Percentiles rank a stretch among this genome's conserved stretches.
These are phyloP conservation scores for Lagopus muta DNA, from an alignment of 2,113 vertebrate genomes.

Conservation along the genomic window DNA sequence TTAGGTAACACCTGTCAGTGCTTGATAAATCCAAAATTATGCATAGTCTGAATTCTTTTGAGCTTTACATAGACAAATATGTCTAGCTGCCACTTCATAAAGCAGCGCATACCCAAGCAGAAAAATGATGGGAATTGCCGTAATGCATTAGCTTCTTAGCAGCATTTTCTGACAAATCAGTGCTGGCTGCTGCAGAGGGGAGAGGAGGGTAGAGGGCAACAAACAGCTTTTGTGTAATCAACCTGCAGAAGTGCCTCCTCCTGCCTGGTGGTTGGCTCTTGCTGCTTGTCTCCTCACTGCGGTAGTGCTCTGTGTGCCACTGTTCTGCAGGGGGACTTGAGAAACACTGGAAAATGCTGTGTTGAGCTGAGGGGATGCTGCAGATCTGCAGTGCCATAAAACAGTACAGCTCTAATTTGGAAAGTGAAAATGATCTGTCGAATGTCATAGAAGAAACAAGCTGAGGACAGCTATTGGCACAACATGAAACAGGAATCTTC, in stretches of 20 bases:
- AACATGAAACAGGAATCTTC: not conserved
- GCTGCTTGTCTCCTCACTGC: not conserved
- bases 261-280: rapidly evolving
- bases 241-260: too few species aligned
- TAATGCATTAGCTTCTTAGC: not conserved
- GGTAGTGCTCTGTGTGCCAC: rapidly evolving
- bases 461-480: not conserved
- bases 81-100: not conserved
- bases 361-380: not conserved
- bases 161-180: not conserved
- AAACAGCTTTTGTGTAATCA: not conserved
- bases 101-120: rapidly evolving
- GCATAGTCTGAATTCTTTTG: not conserved
- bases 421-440: not conserved
- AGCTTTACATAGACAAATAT: not conserved
- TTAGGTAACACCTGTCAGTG: not conserved
- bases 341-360: rapidly evolving
- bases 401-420: not conserved
- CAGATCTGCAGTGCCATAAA: not conserved
- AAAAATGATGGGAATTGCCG: not conserved
- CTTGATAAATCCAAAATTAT: not conserved
- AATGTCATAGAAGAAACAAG: not conserved
- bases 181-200: rapidly evolving
- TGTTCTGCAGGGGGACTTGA: rapidly evolving
- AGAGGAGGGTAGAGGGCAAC: not conserved